Percentiles rank a stretch among this genome's conserved stretches.
phyloP scores from a whole-genome alignment of 2,888 invertebrate species.

The Lycophotia porphyrea region DNA sequence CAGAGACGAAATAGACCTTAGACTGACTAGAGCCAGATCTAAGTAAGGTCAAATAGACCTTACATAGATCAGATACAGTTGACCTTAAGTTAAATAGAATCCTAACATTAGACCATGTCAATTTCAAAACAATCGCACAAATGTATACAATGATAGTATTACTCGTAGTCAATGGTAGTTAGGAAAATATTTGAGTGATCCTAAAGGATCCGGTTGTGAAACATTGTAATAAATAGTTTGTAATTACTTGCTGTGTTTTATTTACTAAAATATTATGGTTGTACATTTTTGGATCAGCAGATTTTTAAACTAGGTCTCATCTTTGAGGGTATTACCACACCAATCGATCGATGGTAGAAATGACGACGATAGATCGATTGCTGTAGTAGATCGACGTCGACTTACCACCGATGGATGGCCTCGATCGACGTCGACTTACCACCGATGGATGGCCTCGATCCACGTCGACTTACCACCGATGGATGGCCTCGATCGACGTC shows the following conservation, averaged over 20 bases:
- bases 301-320: too few relatives aligned
- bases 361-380: too few relatives aligned
- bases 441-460: too few relatives aligned
- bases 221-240: constrained; percentile 36
- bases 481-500: too few relatives aligned
- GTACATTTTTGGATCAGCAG: too few relatives aligned
- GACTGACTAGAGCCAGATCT: not conserved
- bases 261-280: not conserved
- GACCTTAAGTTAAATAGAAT: not conserved
- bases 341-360: too few relatives aligned
- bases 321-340: too few relatives aligned
- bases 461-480: too few relatives aligned
- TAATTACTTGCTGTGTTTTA: constrained; percentile 18
- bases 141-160: constrained; percentile 17
- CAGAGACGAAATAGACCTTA: not conserved
- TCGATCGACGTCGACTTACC: too few relatives aligned
- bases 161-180: constrained; percentile 6
- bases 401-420: too few relatives aligned
- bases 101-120: not conserved
- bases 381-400: too few relatives aligned
- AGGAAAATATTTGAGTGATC: constrained; percentile 31
- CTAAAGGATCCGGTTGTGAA: constrained; percentile 36
- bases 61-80: not conserved
- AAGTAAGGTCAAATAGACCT: not conserved
- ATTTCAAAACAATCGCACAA: constrained; percentile 2